Percentiles rank a stretch among this genome's conserved stretches.
Conservation (phyloP, 2,113 vertebrate species). For the Leptosomus discolor region DNA sequence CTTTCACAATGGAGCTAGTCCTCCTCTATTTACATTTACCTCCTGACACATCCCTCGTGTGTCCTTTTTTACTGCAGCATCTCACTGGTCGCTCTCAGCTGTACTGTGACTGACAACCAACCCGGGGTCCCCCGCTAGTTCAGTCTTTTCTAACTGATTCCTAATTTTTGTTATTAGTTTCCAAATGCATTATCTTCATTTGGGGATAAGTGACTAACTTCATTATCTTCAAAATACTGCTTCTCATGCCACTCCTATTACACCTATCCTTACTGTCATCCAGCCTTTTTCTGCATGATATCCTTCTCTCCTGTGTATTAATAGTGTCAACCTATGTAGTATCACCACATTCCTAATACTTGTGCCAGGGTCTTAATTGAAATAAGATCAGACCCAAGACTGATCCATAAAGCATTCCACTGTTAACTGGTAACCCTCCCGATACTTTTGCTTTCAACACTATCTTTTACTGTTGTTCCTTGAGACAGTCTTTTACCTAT, state of each 20-base stretch:
- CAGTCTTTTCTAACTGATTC: background rate
- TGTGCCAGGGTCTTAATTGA: constrained; percentile 14
- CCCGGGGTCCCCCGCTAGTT: background rate
- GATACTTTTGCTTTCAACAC: constrained; percentile 17
- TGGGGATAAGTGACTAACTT: background rate
- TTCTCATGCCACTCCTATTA: background rate
- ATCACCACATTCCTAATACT: background rate
- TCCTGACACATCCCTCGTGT: background rate
- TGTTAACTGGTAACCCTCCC: background rate
- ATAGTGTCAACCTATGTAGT: background rate
- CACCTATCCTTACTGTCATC: background rate
- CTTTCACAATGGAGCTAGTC: background rate
- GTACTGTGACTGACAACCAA: background rate
- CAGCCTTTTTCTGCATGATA: constrained; percentile 21
- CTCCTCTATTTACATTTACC: background rate
- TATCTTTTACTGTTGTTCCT: constrained; percentile 31
- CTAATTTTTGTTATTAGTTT: constrained; percentile 45
- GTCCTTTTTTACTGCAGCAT: background rate
- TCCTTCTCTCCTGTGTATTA: background rate
- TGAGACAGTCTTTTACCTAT: constrained; percentile 34
- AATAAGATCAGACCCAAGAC: constrained; percentile 14
- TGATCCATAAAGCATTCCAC: constrained; percentile 34
- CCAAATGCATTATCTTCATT: constrained; percentile 33
- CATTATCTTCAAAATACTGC: constrained; percentile 30
- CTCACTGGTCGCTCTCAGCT: background rate